Evolutionary conservation across 2,797 vertebrate species (phyloP), one percentile per base, ranked within the genome.

Genomic region (Oreonectes daqikongensis): DNA sequence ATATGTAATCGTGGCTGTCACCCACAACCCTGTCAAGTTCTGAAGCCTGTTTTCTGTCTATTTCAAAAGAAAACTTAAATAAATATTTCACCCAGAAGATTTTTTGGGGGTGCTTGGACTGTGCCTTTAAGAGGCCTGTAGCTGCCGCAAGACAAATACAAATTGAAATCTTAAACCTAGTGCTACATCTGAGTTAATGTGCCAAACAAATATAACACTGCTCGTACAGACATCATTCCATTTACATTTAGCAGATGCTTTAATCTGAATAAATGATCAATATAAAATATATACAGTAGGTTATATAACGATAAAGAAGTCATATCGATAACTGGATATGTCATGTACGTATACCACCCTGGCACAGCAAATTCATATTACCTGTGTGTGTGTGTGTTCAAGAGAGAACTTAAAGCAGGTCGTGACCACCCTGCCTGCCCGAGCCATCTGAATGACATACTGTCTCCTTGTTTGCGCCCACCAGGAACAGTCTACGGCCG

Each of bases 391-490:
- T 55, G 63, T 53, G 32, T 35, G 26, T 82, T 22, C 57, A 55
- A 26, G 46, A 52, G 32, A 26, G 32, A 69, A 24, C 52, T 67
- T 14, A 65, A 44, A 79, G 61, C 26, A 71, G 57, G 35, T 60
- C 59, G 9, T 44, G 75, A 14, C 65, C 69, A 72, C 70, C 64
- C 71, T 64, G 55, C 66, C 63, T 55, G 38, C 52, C 75, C 64
- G 35, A 35, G 7, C 55, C 40, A 18, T 79, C 69, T 85, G 76
- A 86, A 84, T 83, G 64, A 81, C 76, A 83, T 78, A 80, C 84
- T 84, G 84, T 84, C 79, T 85, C 65, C 80, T 77, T 82, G 75
- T 72, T 60, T 69, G 61, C 53, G 57, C 79, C 81, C 70, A 69
- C 77, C 40, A 72, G 57, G 42, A 71, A 71, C 73, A 30, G 15